phyloP scores from a whole-genome alignment of 1,140 invertebrate species.

The Conus ventricosus region DNA sequence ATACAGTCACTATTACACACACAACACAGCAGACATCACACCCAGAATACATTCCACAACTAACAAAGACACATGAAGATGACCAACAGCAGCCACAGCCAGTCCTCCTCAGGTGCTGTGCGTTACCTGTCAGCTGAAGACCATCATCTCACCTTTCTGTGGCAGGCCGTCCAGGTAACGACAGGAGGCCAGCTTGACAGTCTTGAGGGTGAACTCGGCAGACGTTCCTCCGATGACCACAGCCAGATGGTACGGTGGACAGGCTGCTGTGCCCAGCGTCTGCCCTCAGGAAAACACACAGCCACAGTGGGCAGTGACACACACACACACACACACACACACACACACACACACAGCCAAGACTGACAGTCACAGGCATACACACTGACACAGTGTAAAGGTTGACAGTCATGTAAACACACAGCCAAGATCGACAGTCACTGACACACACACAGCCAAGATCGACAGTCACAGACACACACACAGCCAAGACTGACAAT shows the following conservation, averaged over 20 bases:
- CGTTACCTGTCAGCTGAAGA: too few relatives aligned
- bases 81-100: too few relatives aligned
- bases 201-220: constrained; percentile 74
- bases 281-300: constrained; percentile 47
- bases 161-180: constrained; percentile 73
- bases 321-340: background rate
- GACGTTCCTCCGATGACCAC: constrained; percentile 74
- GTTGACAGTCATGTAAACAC: background rate
- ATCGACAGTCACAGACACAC: background rate
- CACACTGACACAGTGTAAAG: background rate
- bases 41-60: too few relatives aligned
- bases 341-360: too few relatives aligned
- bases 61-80: too few relatives aligned
- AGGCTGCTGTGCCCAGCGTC: constrained; percentile 75
- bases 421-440: background rate
- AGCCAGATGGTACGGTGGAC: constrained; percentile 75
- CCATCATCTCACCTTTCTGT: constrained; percentile 47
- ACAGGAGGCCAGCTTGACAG: constrained; percentile 74
- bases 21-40: too few relatives aligned
- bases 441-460: background rate
- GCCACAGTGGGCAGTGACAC: background rate
- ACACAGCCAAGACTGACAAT: background rate
- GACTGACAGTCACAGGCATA: background rate
- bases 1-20: too few relatives aligned
- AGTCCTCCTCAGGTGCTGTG: too few relatives aligned